Conservation (phyloP, 1,140 invertebrate species). For the Meloidogyne hapla region DNA sequence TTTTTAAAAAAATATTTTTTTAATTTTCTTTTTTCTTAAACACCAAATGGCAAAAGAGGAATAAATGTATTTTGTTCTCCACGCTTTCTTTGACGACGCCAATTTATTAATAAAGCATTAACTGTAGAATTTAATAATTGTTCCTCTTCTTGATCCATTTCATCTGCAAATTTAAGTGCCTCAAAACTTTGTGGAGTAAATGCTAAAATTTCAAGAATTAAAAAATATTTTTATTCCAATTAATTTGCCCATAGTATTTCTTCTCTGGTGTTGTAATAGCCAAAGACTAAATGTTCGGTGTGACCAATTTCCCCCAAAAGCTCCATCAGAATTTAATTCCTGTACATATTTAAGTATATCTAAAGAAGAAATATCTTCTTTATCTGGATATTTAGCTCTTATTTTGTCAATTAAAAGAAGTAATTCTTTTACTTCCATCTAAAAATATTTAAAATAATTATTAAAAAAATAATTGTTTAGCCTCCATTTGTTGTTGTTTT, state of each 20-base stretch:
- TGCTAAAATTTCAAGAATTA: constrained; percentile 24
- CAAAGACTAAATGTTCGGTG: constrained; percentile 49
- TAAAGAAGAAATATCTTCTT: constrained; percentile 58
- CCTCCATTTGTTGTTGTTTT: constrained; percentile 53
- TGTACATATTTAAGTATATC: constrained; percentile 63
- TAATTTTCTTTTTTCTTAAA: constrained; percentile 5
- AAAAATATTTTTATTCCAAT: background rate
- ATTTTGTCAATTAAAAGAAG: constrained; percentile 62
- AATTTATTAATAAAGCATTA: constrained; percentile 26
- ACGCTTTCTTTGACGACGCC: constrained; percentile 19
- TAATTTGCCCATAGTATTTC: constrained; percentile 53
- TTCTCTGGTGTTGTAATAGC: constrained; percentile 45
- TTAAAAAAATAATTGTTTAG: background rate
- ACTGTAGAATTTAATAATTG: constrained; percentile 19
- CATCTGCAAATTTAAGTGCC: constrained; percentile 61
- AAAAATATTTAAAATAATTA: background rate
- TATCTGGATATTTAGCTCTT: constrained; percentile 60
- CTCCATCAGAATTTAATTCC: constrained; percentile 42
- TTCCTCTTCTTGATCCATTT: constrained; percentile 51
- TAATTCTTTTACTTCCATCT: constrained; percentile 61
- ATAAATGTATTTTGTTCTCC: constrained; percentile 37
- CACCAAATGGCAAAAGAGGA: constrained; percentile 36
- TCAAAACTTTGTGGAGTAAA: constrained; percentile 64
- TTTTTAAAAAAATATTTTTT: background rate
- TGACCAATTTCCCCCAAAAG: constrained; percentile 23